Percentiles rank a stretch among this genome's conserved stretches.
These are phyloP conservation scores for Pseudochirops cupreus DNA, from an alignment of 2,797 vertebrate species.

Conservation along the genomic window DNA sequence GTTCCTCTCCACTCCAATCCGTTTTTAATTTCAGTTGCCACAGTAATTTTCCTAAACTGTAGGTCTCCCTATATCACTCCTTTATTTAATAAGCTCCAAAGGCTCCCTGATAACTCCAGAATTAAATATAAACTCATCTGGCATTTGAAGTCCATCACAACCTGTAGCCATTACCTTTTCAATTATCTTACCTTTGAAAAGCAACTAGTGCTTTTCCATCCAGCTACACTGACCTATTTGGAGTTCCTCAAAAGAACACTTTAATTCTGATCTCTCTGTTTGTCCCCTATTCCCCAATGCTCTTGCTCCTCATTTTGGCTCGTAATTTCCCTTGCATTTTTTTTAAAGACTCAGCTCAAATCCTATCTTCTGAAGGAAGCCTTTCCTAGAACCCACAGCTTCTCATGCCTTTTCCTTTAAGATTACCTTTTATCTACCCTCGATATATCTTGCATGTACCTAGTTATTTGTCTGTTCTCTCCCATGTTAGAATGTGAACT, in stretches of 20 bases:
- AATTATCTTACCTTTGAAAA: neutral
- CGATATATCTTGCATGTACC: neutral
- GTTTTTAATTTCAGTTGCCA: neutral
- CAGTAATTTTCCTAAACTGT: neutral
- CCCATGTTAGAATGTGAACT: neutral
- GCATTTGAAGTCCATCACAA: neutral
- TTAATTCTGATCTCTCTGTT: neutral
- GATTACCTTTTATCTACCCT: neutral
- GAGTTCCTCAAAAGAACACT: neutral
- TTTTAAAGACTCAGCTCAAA: neutral
- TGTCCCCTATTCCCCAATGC: neutral
- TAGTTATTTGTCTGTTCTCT: neutral
- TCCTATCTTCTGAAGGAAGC: neutral
- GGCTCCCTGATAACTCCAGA: neutral
- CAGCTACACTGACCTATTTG: neutral
- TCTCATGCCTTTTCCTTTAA: neutral
- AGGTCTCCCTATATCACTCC: neutral
- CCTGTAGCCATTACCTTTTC: neutral
- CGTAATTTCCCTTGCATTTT: neutral
- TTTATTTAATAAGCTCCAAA: neutral
- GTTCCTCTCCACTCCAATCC: neutral
- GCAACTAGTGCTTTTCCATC: neutral
- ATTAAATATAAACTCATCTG: neutral
- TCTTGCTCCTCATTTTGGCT: neutral
- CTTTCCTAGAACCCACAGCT: neutral